Conservation (phyloP, 2,113 vertebrate species). For the Pandion haliaetus region DNA sequence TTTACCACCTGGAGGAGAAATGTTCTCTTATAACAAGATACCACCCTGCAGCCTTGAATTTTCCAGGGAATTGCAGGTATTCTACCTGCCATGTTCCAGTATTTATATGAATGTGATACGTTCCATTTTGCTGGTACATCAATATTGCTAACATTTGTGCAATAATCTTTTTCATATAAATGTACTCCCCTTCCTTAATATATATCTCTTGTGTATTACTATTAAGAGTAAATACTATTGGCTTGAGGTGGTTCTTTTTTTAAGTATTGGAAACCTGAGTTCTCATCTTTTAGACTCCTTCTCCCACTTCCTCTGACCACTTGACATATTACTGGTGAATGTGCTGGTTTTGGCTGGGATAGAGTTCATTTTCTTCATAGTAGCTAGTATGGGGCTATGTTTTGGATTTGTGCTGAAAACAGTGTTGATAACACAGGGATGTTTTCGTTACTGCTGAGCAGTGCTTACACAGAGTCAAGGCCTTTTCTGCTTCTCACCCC, state of each 20-base stretch:
- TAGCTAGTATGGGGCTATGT: fast-evolving
- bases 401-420: neutral
- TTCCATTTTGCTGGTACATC: neutral
- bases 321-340: neutral
- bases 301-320: neutral
- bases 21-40: neutral
- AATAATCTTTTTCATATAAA: neutral
- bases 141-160: neutral
- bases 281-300: neutral
- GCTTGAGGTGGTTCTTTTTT: neutral
- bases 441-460: neutral
- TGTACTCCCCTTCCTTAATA: neutral
- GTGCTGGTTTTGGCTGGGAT: neutral
- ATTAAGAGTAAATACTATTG: neutral
- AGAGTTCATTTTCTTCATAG: neutral
- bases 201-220: neutral
- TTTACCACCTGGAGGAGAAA: neutral
- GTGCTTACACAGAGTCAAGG: neutral
- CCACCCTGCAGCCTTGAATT: neutral
- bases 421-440: neutral
- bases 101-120: neutral
- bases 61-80: neutral
- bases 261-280: neutral
- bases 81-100: neutral
- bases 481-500: neutral